Evolutionary conservation across 2,888 invertebrate species (phyloP).

Genomic region (Zaprionus lineosus): DNA sequence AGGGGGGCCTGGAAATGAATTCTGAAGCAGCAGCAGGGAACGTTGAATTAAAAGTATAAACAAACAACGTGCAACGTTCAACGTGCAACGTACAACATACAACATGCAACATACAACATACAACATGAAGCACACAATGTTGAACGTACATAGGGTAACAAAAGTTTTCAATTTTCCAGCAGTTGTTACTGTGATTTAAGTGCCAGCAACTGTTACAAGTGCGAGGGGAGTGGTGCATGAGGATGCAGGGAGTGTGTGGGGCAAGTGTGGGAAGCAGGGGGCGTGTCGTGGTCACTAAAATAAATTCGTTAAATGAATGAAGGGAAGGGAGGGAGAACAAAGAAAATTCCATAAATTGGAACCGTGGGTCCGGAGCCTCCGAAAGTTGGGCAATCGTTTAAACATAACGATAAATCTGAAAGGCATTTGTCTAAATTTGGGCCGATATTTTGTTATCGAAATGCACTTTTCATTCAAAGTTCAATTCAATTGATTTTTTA

Average conservation of each 20-base stretch:
- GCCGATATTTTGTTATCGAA: slow-evolving; percentile 36
- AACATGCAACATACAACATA: slow-evolving; percentile 9
- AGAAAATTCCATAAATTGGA: slow-evolving; percentile 12
- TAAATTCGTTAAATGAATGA: slow-evolving; percentile 39
- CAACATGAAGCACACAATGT: background rate
- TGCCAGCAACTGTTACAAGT: slow-evolving; percentile 28
- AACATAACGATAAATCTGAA: slow-evolving; percentile 39
- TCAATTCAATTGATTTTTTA: slow-evolving; percentile 35
- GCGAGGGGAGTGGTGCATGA: too few species aligned
- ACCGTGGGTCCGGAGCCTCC: slow-evolving; percentile 10
- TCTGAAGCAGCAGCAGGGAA: slow-evolving; percentile 59
- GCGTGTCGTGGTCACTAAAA: slow-evolving; percentile 31
- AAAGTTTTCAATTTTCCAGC: slow-evolving; percentile 66
- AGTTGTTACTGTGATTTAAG: slow-evolving; percentile 65
- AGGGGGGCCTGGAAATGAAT: slow-evolving; percentile 2
- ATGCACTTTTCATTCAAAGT: slow-evolving; percentile 38
- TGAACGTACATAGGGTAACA: slow-evolving; percentile 18
- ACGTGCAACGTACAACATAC: slow-evolving; percentile 3
- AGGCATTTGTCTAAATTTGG: slow-evolving; percentile 47
- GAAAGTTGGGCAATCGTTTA: slow-evolving; percentile 43
- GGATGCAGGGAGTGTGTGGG: too few species aligned
- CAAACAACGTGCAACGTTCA: slow-evolving; percentile 34
- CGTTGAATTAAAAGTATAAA: slow-evolving; percentile 71
- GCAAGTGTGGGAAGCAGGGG: too few species aligned
- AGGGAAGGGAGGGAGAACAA: slow-evolving; percentile 1